Percentiles rank a stretch among this genome's conserved stretches.
Conservation (phyloP, 1,140 invertebrate species). For the Aricia agestis region DNA sequence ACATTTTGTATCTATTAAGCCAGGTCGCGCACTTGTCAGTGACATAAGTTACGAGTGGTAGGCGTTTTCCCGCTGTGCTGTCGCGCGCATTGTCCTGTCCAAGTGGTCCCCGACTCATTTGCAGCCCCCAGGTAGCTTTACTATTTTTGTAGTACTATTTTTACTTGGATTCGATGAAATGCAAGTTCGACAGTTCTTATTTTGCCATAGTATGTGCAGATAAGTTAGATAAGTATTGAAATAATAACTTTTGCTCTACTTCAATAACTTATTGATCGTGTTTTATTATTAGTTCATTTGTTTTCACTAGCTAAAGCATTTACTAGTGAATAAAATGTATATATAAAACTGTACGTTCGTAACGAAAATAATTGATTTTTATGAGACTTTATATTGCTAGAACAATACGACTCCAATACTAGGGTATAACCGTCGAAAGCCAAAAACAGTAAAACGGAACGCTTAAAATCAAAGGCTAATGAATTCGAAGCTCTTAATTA, state of each 20-base stretch:
- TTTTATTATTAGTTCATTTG: no score
- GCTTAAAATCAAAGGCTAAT: slow-evolving; percentile 21
- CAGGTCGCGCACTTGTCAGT: slow-evolving; percentile 16
- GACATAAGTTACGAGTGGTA: background rate
- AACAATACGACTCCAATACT: slow-evolving; percentile 5
- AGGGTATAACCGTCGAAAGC: background rate
- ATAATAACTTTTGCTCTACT: no score
- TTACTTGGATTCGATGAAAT: background rate
- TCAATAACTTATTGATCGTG: no score
- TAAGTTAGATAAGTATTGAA: no score
- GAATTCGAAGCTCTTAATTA: slow-evolving; percentile 21
- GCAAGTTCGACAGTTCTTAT: no score
- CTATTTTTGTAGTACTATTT: background rate
- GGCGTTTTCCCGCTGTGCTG: slow-evolving; percentile 32
- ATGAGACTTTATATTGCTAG: background rate
- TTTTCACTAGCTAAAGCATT: no score
- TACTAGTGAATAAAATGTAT: background rate
- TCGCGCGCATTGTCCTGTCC: slow-evolving; percentile 22
- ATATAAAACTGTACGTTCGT: background rate
- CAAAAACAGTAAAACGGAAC: slow-evolving; percentile 12
- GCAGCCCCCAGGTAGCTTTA: slow-evolving; percentile 22
- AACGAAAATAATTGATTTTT: background rate
- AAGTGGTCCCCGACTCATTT: slow-evolving; percentile 19
- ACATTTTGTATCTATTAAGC: slow-evolving; percentile 10
- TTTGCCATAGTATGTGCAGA: no score